Percentiles rank a stretch among this genome's conserved stretches.
Conservation (phyloP, 37 sponge, comb jelly and placozoan genomes). For the Tethya wilhelma region DNA sequence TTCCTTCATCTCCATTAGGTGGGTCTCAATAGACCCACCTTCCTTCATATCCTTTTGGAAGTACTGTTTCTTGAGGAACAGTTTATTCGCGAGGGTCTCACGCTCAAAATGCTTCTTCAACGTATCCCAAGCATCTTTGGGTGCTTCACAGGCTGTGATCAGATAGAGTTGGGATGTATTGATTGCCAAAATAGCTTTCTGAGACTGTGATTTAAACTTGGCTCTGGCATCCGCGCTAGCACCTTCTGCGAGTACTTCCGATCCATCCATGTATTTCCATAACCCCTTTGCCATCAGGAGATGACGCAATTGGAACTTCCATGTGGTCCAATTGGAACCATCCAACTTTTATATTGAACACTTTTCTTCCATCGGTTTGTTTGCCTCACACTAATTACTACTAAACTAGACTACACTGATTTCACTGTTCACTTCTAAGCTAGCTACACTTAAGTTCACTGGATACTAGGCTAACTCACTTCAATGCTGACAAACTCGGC, state of each 20-base stretch:
- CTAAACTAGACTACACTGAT: too few species aligned
- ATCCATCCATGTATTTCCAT: constrained; percentile 49
- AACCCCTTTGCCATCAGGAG: constrained; percentile 45
- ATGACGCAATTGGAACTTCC: constrained; percentile 66
- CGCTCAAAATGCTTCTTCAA: constrained; percentile 49
- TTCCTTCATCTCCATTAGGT: constrained; percentile 61
- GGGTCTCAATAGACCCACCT: constrained; percentile 29
- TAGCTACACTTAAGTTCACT: too few species aligned
- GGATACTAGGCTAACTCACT: too few species aligned
- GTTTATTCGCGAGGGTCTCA: constrained; percentile 54
- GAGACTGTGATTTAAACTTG: constrained; percentile 4
- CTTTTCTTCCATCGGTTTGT: constrained; percentile 49
- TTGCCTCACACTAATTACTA: too few species aligned
- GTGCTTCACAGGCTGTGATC: constrained; percentile 45
- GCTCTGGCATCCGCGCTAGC: constrained; percentile 16
- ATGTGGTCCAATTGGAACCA: constrained; percentile 44
- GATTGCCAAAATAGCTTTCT: constrained; percentile 54
- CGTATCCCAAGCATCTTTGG: constrained; percentile 37
- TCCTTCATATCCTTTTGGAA: constrained; percentile 57
- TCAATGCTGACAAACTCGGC: too few species aligned
- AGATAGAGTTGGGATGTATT: constrained; percentile 48
- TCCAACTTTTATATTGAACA: constrained; percentile 46
- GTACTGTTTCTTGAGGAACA: constrained; percentile 54
- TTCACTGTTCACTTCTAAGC: too few species aligned
- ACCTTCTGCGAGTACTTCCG: constrained; percentile 46